Percentiles rank a stretch among this genome's conserved stretches.
These are phyloP conservation scores for Ptiloglossa arizonensis DNA, from an alignment of 1,140 invertebrate species.

Conservation along the genomic window DNA sequence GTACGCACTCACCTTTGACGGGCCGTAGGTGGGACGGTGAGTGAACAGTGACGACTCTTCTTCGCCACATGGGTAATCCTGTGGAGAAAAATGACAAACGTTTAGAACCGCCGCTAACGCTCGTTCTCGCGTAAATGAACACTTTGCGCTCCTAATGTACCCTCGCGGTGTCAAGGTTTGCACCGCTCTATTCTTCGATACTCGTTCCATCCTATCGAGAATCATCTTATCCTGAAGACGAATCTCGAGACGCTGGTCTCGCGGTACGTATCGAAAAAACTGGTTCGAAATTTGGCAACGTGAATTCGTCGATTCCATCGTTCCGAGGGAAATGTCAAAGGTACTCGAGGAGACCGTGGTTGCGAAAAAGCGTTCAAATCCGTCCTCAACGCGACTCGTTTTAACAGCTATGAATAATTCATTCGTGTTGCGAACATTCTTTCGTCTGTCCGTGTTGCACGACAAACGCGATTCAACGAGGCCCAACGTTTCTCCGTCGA, in stretches of 20 bases:
- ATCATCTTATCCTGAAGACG: background rate
- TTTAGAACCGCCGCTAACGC: background rate
- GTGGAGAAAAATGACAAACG: slow-evolving; percentile 52
- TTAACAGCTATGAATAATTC: background rate
- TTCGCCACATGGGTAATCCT: slow-evolving; percentile 77
- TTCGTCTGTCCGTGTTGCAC: no score
- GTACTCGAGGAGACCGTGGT: no score
- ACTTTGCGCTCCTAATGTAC: background rate
- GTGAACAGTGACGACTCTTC: slow-evolving; percentile 67
- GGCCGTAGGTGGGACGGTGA: slow-evolving; percentile 62
- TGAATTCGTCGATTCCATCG: background rate
- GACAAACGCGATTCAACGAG: no score
- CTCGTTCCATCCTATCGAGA: background rate
- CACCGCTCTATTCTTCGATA: background rate
- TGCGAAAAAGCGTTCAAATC: background rate
- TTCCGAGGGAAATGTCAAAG: background rate
- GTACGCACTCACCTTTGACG: slow-evolving; percentile 70
- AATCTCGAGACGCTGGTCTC: no score
- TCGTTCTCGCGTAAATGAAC: background rate
- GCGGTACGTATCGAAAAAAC: background rate
- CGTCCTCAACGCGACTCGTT: no score
- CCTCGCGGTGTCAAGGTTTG: background rate
- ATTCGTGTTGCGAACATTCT: background rate
- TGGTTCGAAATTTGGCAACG: background rate
- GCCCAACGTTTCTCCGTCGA: no score